Conservation (phyloP, 1,140 invertebrate genomes). For the Aphelenchoides avenae region DNA sequence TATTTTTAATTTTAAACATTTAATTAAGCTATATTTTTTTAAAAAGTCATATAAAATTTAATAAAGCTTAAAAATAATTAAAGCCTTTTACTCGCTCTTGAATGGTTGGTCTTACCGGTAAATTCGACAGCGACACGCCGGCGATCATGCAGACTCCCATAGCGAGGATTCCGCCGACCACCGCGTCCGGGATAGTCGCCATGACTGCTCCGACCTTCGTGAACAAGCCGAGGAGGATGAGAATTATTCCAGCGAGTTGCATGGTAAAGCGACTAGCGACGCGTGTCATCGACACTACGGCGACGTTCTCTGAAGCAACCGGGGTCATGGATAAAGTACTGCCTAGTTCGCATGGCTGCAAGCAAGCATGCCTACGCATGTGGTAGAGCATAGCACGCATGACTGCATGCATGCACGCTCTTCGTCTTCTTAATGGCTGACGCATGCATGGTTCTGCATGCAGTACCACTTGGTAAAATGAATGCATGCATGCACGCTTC, state of each 20-base stretch:
- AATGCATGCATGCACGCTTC: too few relatives aligned
- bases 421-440: too few relatives aligned
- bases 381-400: too few relatives aligned
- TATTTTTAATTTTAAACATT: not conserved
- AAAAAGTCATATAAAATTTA: too few relatives aligned
- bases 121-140: conserved; percentile 55
- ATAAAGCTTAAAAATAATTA: too few relatives aligned
- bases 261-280: conserved; percentile 26
- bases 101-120: conserved; percentile 13
- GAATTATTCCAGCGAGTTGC: conserved; percentile 22
- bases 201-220: conserved; percentile 29
- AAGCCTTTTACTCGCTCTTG: not conserved
- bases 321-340: too few relatives aligned
- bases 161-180: conserved; percentile 22
- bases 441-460: too few relatives aligned
- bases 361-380: too few relatives aligned
- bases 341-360: too few relatives aligned
- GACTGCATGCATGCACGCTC: too few relatives aligned
- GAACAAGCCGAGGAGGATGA: conserved; percentile 21
- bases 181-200: conserved; percentile 26
- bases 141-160: conserved; percentile 51
- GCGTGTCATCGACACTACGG: conserved; percentile 20
- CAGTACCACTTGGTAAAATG: too few relatives aligned
- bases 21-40: too few relatives aligned
- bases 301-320: conserved; percentile 25